A percentile compares a stretch with the other conserved stretches of the same genome.
Evolutionary conservation across 2,888 invertebrate species (phyloP).

Genomic region (Orchestes rusci): DNA sequence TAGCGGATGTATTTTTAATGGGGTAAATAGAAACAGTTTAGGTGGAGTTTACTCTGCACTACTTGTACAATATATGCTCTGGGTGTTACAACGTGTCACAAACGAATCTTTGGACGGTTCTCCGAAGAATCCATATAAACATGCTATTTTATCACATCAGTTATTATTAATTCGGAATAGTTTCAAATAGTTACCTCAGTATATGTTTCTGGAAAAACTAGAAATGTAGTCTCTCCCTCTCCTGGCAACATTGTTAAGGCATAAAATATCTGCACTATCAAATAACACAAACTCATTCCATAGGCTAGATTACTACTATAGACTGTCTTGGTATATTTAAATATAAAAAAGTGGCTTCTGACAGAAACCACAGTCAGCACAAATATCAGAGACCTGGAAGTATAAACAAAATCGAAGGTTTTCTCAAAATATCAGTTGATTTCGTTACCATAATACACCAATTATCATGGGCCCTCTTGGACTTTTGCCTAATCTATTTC

Average conservation of each 20-base stretch:
- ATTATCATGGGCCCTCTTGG: slow-evolving; percentile 67
- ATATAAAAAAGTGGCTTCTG: slow-evolving; percentile 54
- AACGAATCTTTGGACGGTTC: no score
- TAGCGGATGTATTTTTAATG: no score
- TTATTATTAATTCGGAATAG: no score
- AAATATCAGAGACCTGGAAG: slow-evolving; percentile 48
- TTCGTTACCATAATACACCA: slow-evolving; percentile 55
- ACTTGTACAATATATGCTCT: no score
- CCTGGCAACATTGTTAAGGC: slow-evolving; percentile 64
- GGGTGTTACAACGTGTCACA: no score
- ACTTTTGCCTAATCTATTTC: slow-evolving; percentile 56
- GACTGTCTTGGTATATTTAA: slow-evolving; percentile 36
- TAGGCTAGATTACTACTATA: slow-evolving; percentile 44
- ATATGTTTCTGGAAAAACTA: slow-evolving; percentile 32
- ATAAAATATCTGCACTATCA: slow-evolving; percentile 62
- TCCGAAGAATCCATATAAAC: no score
- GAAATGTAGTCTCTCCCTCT: slow-evolving; percentile 46
- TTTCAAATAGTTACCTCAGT: slow-evolving; percentile 30
- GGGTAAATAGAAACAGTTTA: no score
- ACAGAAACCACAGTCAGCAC: slow-evolving; percentile 62
- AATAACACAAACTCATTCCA: slow-evolving; percentile 54
- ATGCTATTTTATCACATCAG: no score
- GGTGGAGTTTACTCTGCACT: no score
- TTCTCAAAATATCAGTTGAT: neutral
- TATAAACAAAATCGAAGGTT: no score